Conservation (phyloP, 2,797 vertebrate genomes). For the Takifugu rubripes region DNA sequence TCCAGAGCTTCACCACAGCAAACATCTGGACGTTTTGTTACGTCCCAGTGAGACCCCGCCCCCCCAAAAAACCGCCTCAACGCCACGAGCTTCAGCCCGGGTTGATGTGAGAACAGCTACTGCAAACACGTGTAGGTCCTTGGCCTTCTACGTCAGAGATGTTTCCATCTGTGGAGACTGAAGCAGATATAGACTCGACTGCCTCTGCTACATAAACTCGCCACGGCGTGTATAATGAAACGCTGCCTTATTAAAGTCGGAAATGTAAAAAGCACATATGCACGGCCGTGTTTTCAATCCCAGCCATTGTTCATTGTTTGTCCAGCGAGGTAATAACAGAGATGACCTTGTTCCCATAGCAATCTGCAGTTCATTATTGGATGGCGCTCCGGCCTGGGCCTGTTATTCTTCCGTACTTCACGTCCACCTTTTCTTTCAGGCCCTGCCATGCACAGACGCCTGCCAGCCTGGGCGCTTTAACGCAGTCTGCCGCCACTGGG, state of each 20-base stretch:
- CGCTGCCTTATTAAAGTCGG: conserved; percentile 33
- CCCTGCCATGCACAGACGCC: conserved; percentile 29
- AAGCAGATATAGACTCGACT: conserved; percentile 5
- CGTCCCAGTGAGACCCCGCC: too few relatives aligned
- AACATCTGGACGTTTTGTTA: not conserved
- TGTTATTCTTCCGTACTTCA: conserved; percentile 25
- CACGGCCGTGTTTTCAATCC: conserved; percentile 25
- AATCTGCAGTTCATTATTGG: conserved; percentile 59
- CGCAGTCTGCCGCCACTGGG: conserved; percentile 34
- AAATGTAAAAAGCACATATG: conserved; percentile 34
- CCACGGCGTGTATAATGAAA: conserved; percentile 8
- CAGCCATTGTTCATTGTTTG: conserved; percentile 40
- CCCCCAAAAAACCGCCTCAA: too few relatives aligned
- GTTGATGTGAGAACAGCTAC: too few relatives aligned
- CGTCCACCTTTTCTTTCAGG: conserved; percentile 30
- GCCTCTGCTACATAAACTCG: conserved; percentile 20
- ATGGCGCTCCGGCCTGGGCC: conserved; percentile 28
- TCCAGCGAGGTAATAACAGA: conserved; percentile 51
- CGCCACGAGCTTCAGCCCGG: too few relatives aligned
- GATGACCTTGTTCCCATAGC: conserved; percentile 58
- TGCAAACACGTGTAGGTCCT: too few relatives aligned
- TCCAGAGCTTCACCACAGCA: not conserved
- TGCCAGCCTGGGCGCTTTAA: conserved; percentile 45
- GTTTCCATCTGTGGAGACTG: not conserved
- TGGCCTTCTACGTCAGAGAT: not conserved